Evolutionary conservation across 2,797 vertebrate genomes (phyloP), one percentile per base, ranked within the genome.

Genomic region (Alauda arvensis): DNA sequence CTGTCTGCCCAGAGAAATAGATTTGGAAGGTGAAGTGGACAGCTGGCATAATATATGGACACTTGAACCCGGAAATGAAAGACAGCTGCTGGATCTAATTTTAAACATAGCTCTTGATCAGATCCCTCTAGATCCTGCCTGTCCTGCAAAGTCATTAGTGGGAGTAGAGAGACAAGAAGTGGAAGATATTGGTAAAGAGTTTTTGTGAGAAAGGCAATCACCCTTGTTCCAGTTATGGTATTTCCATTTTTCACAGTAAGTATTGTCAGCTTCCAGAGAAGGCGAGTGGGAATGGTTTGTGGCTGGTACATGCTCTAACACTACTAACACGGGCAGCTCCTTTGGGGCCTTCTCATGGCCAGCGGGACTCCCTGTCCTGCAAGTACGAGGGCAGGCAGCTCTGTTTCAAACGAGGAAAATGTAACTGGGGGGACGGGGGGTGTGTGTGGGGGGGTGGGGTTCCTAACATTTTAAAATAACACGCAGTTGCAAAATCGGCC

Each of bases 61-160:
- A 91, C 37, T 89, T 87, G 90, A 93, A 85, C 83, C 70, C 8
- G 13, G 88, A 94, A 93, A 91, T 0, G 37, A 88, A 89, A 84
- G 81, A 82, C 95, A 96, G 95, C 93, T 96, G 95, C 91, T 86
- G 39, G 59, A 57, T 92, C 95, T 96, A 96, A 96, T 94, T 96
- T 95, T 96, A 96, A 94, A 95, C 89, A 65, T 31, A 84, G 84
- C 40, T 88, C 67, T 80, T 26, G 33, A 48, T 74, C 62, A 42
- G 84, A 72, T 86, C 67, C 15, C 55, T 49, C 40, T 82, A 57
- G 85, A 57, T 78, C 61, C 71, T 67, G 56, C 59, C 39, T 75
- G 92, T 65, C 63, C 55, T 33, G 91, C 51, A 56, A 70, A 95
- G 92, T 79, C 61, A 14, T 55, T 60, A 68, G 34, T 42, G 31